These are phyloP conservation scores for Galbula dea DNA, from an alignment of 2,113 vertebrate genomes.

Conservation along the genomic window DNA sequence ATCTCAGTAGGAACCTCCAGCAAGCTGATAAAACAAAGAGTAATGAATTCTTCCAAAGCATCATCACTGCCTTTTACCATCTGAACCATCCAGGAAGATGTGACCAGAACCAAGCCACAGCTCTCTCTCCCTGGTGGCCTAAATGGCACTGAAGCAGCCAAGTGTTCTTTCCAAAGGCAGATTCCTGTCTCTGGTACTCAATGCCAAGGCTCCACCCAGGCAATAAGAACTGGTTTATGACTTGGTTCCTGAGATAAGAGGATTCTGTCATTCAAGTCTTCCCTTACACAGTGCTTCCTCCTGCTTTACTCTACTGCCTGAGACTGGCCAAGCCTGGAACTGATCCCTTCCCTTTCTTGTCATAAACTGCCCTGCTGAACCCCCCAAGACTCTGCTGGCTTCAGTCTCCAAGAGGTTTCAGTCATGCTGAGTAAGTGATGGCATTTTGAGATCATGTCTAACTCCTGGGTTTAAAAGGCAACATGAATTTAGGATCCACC, in stretches of 20 bases:
- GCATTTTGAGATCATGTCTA: background rate
- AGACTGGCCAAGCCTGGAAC: conserved; percentile 36
- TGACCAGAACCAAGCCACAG: background rate
- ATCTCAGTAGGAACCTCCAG: background rate
- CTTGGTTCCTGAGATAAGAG: conserved; percentile 57
- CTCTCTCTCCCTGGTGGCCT: background rate
- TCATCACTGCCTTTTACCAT: background rate
- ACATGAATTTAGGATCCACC: background rate
- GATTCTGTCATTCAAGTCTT: conserved; percentile 60
- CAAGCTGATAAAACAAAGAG: background rate
- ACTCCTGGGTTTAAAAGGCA: background rate
- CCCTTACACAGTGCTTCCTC: conserved; percentile 35
- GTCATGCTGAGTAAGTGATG: background rate
- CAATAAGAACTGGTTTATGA: conserved; percentile 68
- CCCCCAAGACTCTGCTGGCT: background rate
- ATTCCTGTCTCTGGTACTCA: conserved; percentile 32
- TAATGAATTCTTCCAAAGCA: background rate
- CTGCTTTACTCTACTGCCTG: background rate
- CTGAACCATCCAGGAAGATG: background rate
- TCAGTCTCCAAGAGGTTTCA: background rate
- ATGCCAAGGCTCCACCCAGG: conserved; percentile 40
- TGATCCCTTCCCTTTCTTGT: conserved; percentile 55
- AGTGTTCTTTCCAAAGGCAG: background rate
- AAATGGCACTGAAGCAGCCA: background rate
- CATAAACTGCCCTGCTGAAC: conserved; percentile 54